A percentile compares a stretch with the other conserved stretches of the same genome.
Evolutionary conservation across 1,140 invertebrate genomes (phyloP).

Genomic region (Eciton burchellii): DNA sequence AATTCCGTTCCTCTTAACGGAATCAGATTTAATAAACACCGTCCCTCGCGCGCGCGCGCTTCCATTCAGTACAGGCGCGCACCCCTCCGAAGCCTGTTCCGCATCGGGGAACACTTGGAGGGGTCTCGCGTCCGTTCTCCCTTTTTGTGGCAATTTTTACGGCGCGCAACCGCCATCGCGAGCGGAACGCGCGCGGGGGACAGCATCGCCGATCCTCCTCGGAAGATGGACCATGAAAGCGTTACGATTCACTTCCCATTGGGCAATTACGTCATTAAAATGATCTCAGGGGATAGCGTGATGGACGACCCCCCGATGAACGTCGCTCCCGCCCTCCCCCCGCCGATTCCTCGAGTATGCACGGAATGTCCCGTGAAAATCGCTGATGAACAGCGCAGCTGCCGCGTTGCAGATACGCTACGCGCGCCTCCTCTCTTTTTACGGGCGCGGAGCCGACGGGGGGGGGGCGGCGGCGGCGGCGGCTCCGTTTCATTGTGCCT

Average conservation of each 20-base stretch:
- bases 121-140: constrained; percentile 20
- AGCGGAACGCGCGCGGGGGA: background rate
- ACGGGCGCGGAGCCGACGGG: too few species aligned
- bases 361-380: constrained; percentile 73
- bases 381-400: constrained; percentile 55
- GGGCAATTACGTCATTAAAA: constrained; percentile 68
- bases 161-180: constrained; percentile 25
- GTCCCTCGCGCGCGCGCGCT: constrained; percentile 49
- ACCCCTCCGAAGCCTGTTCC: constrained; percentile 59
- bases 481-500: too few species aligned
- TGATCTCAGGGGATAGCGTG: constrained; percentile 39
- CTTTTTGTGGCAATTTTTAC: constrained; percentile 61
- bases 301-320: constrained; percentile 19
- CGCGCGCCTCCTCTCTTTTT: too few species aligned
- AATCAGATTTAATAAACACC: constrained; percentile 76
- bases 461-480: too few species aligned
- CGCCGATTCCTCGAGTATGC: constrained; percentile 59
- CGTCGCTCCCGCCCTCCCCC: too few species aligned
- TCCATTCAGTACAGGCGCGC: constrained; percentile 61
- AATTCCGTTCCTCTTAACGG: constrained; percentile 72
- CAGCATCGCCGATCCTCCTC: constrained; percentile 48
- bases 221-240: constrained; percentile 69
- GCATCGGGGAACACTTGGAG: constrained; percentile 29
- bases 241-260: constrained; percentile 62
- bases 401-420: constrained; percentile 5